These are phyloP conservation scores for Drosophila paulistorum DNA, from an alignment of 1,140 invertebrate genomes.

Conservation along the genomic window DNA sequence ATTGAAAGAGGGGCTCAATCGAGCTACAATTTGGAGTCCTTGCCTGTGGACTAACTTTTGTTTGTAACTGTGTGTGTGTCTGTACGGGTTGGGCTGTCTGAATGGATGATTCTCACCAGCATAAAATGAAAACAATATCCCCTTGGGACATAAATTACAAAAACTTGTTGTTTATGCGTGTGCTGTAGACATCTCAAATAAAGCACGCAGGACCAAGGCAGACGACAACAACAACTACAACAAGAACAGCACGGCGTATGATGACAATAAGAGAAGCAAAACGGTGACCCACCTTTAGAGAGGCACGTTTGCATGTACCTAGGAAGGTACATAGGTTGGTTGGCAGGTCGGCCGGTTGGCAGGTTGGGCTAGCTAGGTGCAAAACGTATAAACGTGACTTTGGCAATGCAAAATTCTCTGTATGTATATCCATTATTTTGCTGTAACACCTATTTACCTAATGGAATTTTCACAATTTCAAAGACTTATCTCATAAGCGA, in stretches of 20 bases:
- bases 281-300: constrained; percentile 6
- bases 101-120: constrained; percentile 13
- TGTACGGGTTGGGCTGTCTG: too few species aligned
- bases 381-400: constrained; percentile 1
- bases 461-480: not conserved
- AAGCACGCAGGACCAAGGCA: constrained; percentile 48
- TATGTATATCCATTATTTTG: not conserved
- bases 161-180: constrained; percentile 66
- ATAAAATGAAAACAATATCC: constrained; percentile 70
- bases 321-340: too few species aligned
- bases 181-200: constrained; percentile 55
- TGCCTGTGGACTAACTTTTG: constrained; percentile 1
- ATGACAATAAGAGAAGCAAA: constrained; percentile 13
- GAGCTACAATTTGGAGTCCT: constrained; percentile 3
- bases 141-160: constrained; percentile 67
- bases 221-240: constrained; percentile 8
- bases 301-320: not conserved
- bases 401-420: not conserved
- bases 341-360: too few species aligned
- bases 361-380: not conserved
- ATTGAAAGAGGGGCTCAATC: not conserved
- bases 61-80: too few species aligned
- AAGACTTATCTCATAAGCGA: not conserved
- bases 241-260: not conserved
- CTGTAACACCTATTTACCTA: not conserved